A percentile compares a stretch with the other conserved stretches of the same genome.
phyloP scores from a whole-genome alignment of 2,888 invertebrate species.

The Scrobipalpa costella region DNA sequence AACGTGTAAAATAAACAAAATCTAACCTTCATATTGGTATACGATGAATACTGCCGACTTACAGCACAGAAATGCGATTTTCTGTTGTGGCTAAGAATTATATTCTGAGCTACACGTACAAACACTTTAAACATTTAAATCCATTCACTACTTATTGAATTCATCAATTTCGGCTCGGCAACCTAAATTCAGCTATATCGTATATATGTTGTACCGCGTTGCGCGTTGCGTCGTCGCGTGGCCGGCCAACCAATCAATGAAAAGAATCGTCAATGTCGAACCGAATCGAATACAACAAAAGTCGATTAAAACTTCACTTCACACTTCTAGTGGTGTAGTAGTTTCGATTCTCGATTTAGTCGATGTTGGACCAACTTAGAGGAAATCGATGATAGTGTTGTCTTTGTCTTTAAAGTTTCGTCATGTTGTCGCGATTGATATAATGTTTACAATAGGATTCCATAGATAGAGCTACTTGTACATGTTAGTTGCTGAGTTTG shows the following conservation, averaged over 20 bases:
- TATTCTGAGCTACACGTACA: background rate
- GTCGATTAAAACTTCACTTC: no score
- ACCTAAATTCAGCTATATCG: background rate
- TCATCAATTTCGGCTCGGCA: background rate
- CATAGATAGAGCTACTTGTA: no score
- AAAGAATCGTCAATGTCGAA: no score
- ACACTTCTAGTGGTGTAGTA: no score
- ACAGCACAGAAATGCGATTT: background rate
- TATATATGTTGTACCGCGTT: background rate
- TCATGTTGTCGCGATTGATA: no score
- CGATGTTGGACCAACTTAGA: no score
- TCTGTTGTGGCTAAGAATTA: background rate
- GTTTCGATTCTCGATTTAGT: no score
- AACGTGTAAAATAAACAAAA: constrained; percentile 13
- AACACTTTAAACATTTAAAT: constrained; percentile 11
- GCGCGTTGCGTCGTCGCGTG: background rate
- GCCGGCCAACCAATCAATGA: background rate
- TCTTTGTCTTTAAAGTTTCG: no score
- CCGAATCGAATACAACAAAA: no score
- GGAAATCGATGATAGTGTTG: no score
- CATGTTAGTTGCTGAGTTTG: no score
- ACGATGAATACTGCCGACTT: background rate
- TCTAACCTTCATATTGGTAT: constrained; percentile 15
- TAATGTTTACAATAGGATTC: no score
- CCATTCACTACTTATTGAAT: constrained; percentile 8